Percentiles rank a stretch among this genome's conserved stretches.
Evolutionary conservation across 2,797 vertebrate species (phyloP).

Genomic region (Pangasius macronema): DNA sequence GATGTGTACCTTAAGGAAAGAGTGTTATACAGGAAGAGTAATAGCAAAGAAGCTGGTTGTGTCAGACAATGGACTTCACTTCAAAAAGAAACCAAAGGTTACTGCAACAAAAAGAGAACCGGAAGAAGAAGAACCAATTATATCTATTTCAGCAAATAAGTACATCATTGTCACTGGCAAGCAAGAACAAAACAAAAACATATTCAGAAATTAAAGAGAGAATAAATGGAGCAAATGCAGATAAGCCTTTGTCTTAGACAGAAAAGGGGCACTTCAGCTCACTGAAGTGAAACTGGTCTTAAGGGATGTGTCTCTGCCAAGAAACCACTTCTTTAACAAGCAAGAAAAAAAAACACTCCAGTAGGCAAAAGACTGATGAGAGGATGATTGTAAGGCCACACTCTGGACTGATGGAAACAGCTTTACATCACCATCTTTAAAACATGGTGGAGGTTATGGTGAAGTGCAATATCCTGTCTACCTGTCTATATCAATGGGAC

Average conservation of each 20-base stretch:
- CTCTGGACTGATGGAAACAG: not conserved
- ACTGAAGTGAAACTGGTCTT: slow-evolving; percentile 5
- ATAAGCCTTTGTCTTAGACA: slow-evolving; percentile 17
- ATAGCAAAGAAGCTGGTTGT: not conserved
- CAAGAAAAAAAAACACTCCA: slow-evolving; percentile 8
- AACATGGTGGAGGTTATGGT: not conserved
- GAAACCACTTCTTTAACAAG: slow-evolving; percentile 22
- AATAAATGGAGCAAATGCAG: slow-evolving; percentile 8
- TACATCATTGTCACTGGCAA: not conserved
- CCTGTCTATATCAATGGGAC: not conserved
- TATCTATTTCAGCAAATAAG: not conserved
- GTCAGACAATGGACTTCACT: not conserved
- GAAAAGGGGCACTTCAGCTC: slow-evolving; percentile 10
- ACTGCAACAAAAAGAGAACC: not conserved
- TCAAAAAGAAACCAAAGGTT: not conserved
- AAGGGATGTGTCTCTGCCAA: slow-evolving; percentile 9
- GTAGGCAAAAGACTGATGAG: slow-evolving; percentile 10
- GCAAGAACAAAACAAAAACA: not conserved
- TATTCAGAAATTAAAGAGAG: not conserved
- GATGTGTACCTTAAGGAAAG: not conserved
- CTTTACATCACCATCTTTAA: not conserved
- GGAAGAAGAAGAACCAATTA: not conserved
- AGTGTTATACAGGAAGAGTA: not conserved
- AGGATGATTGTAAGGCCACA: not conserved
- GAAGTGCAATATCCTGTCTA: not conserved